Conservation (phyloP, 2,888 invertebrate species). For the Heliconius ismenius region DNA sequence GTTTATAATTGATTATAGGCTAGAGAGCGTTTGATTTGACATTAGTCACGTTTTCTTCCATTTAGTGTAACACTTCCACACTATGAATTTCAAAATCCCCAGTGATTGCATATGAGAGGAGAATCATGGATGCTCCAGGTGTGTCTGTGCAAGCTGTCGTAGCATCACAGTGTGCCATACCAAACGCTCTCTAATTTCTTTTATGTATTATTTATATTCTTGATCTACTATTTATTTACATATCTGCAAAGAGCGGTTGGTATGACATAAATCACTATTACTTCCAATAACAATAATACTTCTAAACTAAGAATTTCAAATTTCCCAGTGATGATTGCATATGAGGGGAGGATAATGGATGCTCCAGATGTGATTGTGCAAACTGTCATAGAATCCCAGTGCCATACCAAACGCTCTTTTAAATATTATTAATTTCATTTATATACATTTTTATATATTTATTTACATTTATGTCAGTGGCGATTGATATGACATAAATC, state of each 20-base stretch:
- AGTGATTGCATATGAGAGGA: constrained; percentile 2
- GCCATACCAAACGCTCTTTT: neutral
- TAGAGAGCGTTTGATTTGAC: neutral
- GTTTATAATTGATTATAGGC: neutral
- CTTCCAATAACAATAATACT: neutral
- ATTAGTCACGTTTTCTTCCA: neutral
- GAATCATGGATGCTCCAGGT: neutral
- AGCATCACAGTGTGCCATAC: neutral
- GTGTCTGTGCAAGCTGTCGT: constrained; percentile 6
- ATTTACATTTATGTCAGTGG: neutral
- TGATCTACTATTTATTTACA: neutral
- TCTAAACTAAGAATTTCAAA: neutral
- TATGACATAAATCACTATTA: neutral
- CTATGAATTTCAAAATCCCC: neutral
- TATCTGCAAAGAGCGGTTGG: neutral
- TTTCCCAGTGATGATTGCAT: constrained; percentile 1
- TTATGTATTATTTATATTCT: neutral
- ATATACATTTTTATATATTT: neutral
- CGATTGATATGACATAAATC: neutral
- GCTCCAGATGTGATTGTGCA: neutral
- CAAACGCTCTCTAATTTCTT: neutral
- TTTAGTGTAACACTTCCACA: neutral
- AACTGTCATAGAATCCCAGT: neutral
- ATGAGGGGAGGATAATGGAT: neutral
- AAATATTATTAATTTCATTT: neutral